phyloP scores from a whole-genome alignment of 2,113 vertebrate genomes.

The Paracyprichromis sp. region DNA sequence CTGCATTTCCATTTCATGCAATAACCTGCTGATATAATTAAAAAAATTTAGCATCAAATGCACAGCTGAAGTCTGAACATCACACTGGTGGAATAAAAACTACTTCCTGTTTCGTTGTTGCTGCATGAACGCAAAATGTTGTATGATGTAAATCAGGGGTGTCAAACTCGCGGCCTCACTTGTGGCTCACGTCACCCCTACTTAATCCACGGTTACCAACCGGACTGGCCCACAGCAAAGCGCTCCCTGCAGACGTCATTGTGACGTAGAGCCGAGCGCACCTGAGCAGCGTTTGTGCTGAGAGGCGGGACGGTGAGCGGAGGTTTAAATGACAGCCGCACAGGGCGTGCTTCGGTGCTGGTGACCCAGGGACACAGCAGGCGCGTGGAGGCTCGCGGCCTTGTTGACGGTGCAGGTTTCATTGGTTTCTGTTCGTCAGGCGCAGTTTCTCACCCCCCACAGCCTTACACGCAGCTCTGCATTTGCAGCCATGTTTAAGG shows the following conservation, averaged over 20 bases:
- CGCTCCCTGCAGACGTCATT: not conserved
- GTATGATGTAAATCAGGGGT: not conserved
- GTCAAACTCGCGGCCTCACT: not conserved
- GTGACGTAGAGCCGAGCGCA: conserved; percentile 29
- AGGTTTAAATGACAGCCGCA: conserved; percentile 19
- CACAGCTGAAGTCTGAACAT: not conserved
- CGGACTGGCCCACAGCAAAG: not conserved
- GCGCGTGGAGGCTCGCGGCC: not conserved
- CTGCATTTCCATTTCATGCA: not conserved
- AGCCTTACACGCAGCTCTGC: not conserved
- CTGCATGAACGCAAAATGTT: not conserved
- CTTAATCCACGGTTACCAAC: not conserved
- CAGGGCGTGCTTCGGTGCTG: fast-evolving
- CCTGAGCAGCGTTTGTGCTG: conserved; percentile 50
- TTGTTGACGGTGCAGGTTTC: not conserved
- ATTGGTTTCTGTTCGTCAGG: not conserved
- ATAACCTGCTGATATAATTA: fast-evolving
- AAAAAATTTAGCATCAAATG: not conserved
- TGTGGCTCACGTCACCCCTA: fast-evolving
- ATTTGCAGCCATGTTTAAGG: conserved; percentile 40
- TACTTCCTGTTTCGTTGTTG: not conserved
- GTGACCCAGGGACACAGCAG: not conserved
- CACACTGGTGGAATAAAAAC: not conserved
- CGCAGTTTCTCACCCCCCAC: fast-evolving
- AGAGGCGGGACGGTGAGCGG: not conserved